Base-by-base conservation (phyloP, 1,140 invertebrate genomes). In the Parasteatoda tepidariorum region DNA sequence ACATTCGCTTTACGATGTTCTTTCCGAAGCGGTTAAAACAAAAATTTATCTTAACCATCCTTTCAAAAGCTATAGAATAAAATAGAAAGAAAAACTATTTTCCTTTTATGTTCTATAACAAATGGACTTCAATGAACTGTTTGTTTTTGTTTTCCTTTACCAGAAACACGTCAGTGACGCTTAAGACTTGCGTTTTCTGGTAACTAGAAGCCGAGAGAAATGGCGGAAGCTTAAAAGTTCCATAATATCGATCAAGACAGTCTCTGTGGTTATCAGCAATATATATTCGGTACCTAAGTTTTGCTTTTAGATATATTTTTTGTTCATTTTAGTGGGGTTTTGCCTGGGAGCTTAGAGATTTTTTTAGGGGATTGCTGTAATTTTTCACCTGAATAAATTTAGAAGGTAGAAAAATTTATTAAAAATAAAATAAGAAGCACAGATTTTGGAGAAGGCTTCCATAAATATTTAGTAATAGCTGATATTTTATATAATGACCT, bases 231-330 rank as follows among this genome's bases (percentile, higher is more conserved):
- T 68, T 79, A 79, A 79, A 79, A 79, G 76, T 79, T 79, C 76
- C 64, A 68, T 79, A 79, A 33, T 79, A 79, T 79, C 76, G 76
- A 79, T 79, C 76, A 79, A 68, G n/a, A 76, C 13, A n/a, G 18
- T 48, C 30, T 33, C 13, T 61, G 48, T 78, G 48, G 76, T 79
- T 67, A 79, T 79, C 76, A 79, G 64, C 76, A 79, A 79, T 79
- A 79, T 79, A 79, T 79, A 79, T 79, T 67, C 76, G 34, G 30
- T 57, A 38, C 34, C 30, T 28, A 33, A 79, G 22, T 79, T 67
- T 59, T 79, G 38, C 68, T 79, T 79, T 68, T 55, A 13, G 64
- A 34, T 18, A 57, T 67, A 48, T 59, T 68, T 79, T 26, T 55
- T 67, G 54, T 79, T 79, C 68, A 57, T 31, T 61, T 79, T 79